A percentile compares a stretch with the other conserved stretches of the same genome.
Evolutionary conservation across 2,888 invertebrate genomes (phyloP).

Genomic region (Cistogaster globosa): DNA sequence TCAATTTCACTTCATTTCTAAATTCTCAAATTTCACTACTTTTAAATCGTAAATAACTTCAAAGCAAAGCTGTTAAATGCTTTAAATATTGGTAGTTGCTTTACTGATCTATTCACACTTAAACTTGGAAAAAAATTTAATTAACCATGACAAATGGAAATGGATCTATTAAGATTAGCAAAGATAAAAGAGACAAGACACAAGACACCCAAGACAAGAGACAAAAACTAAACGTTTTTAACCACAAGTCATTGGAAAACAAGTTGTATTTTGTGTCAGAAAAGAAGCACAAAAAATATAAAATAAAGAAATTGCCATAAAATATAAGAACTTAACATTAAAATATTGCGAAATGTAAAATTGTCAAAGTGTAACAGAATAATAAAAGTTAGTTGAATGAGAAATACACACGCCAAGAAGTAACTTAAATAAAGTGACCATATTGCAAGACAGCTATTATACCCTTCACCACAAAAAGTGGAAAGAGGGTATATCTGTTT

Average conservation of each 20-base stretch:
- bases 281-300: neutral
- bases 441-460: no score
- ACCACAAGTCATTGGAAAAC: constrained; percentile 8
- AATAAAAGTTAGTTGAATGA: neutral
- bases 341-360: constrained; percentile 6
- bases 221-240: neutral
- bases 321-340: neutral
- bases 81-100: neutral
- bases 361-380: neutral
- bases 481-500: no score
- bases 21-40: no score
- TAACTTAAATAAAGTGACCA: neutral
- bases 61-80: neutral
- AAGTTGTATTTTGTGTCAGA: constrained; percentile 17
- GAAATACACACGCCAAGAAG: neutral
- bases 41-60: no score
- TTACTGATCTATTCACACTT: constrained; percentile 47
- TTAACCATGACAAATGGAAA: constrained; percentile 44
- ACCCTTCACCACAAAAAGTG: no score
- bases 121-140: constrained; percentile 32
- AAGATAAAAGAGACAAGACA: constrained; percentile 7
- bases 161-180: constrained; percentile 7
- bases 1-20: no score
- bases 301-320: neutral
- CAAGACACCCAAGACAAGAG: constrained; percentile 13